A percentile compares a stretch with the other conserved stretches of the same genome.
phyloP scores from a whole-genome alignment of 1,140 invertebrate species.

The Pseudomyrmex pallidus region DNA sequence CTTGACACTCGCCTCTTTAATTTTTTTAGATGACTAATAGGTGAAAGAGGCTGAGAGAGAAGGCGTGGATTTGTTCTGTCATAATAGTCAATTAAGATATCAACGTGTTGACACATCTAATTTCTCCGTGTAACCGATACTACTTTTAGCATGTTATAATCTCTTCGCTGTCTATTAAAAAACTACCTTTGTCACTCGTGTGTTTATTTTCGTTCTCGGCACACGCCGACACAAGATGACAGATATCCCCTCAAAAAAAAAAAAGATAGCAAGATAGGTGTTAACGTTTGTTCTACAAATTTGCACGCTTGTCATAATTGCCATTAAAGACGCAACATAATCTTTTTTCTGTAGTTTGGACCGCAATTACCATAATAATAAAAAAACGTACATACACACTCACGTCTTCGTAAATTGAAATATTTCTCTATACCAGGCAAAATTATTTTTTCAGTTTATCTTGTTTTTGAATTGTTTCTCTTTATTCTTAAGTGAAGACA shows the following conservation, averaged over 20 bases:
- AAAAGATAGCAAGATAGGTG: background rate
- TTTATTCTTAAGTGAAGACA: background rate
- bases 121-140: conserved; percentile 68
- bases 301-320: too few relatives aligned
- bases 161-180: conserved; percentile 59
- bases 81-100: conserved; percentile 74
- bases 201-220: conserved; percentile 53
- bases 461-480: conserved; percentile 19
- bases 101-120: conserved; percentile 69
- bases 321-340: too few relatives aligned
- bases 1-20: too few relatives aligned
- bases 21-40: conserved; percentile 70
- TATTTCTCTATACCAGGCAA: too few relatives aligned
- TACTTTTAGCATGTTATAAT: conserved; percentile 57
- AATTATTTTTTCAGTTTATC: conserved; percentile 1
- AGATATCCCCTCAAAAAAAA: background rate
- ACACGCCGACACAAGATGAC: conserved; percentile 30
- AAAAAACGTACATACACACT: too few relatives aligned
- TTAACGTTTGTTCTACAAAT: too few relatives aligned
- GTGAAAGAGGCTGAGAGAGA: background rate
- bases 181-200: conserved; percentile 37
- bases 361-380: too few relatives aligned
- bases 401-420: too few relatives aligned
- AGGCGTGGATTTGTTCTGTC: conserved; percentile 65
- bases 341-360: too few relatives aligned